Base-by-base conservation (phyloP, 2,797 vertebrate genomes). In the Macrochelys suwanniensis region DNA sequence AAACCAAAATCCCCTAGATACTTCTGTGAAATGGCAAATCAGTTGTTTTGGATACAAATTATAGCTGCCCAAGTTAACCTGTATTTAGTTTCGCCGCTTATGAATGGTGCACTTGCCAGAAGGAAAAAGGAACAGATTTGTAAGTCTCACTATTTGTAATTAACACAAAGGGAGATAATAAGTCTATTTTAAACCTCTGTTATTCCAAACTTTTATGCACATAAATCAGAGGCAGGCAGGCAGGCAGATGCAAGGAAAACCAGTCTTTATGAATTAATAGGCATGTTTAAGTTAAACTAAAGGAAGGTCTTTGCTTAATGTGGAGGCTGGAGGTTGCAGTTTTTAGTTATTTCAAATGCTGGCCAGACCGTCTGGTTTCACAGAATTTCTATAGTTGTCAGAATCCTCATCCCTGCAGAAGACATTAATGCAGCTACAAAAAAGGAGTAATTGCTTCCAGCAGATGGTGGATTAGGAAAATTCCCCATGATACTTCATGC, bases 401-500 rank as follows among this genome's bases (percentile, higher is more conserved):
- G 59, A 31, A 82, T 5, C 84, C 61, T 33, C 84, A 13, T 77
- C 84, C 87, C 11, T 16, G 37, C 2, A 50, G 65, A 74, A 79
- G 83, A 26, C 16, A 4, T 4, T 33, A 83, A 59, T 1, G 84
- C 89, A 87, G 11, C 76, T 45, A 68, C 49, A 59, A 53, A 11
- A 71, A 26, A 71, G 87, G 65, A 85, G 91, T 82, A 17, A 76
- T 56, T 91, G 77, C 71, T 89, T 78, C 93, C 87, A 93, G 89
- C 90, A 94, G 91, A 89, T 95, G 91, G 93, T 80, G 87, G 71
- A 57, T 68, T 19, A 83, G 84, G 80, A 89, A 89, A 88, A 88
- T 5, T 82, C 94, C 49, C 93, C 82, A 84, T 53, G 25, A 82
- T 87, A 65, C 49, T 5, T 0, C 68, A 76, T n/a, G 84, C 45